Conservation (phyloP, 1,140 invertebrate genomes). For the Nasonia giraulti region DNA sequence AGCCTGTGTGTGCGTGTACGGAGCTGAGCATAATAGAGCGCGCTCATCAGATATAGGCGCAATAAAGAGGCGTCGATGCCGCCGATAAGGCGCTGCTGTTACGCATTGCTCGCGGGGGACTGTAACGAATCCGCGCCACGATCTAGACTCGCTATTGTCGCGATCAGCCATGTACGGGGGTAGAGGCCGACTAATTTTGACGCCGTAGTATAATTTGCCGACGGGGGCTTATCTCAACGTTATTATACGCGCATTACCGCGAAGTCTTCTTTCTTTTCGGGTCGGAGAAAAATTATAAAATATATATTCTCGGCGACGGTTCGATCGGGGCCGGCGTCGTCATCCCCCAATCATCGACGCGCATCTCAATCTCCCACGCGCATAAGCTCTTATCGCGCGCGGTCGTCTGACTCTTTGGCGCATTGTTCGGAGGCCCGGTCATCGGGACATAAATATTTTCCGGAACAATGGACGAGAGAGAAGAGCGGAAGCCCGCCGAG, state of each 20-base stretch:
- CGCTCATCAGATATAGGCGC: background rate
- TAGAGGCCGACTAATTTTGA: background rate
- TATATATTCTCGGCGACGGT: no score
- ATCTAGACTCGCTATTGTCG: background rate
- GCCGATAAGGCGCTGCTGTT: background rate
- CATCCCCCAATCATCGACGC: background rate
- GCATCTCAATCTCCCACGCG: conserved; percentile 21
- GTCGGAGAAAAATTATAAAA: background rate
- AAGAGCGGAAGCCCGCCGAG: conserved; percentile 1
- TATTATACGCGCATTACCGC: background rate
- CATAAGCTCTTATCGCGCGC: background rate
- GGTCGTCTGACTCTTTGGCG: background rate
- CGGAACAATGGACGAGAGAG: conserved; percentile 57
- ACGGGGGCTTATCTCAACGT: background rate
- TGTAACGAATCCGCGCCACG: background rate
- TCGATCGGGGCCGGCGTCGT: background rate
- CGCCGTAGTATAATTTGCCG: background rate
- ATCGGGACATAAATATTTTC: conserved; percentile 66
- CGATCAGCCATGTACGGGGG: no score
- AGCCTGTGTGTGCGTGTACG: no score
- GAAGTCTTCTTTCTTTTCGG: no score
- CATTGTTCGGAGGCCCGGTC: conserved; percentile 3
- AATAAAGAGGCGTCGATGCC: background rate
- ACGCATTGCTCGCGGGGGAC: background rate
- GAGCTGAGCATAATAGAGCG: background rate